Evolutionary conservation across 2,113 vertebrate species (phyloP), one percentile per base, ranked within the genome.

Genomic region (Corythaixoides concolor): DNA sequence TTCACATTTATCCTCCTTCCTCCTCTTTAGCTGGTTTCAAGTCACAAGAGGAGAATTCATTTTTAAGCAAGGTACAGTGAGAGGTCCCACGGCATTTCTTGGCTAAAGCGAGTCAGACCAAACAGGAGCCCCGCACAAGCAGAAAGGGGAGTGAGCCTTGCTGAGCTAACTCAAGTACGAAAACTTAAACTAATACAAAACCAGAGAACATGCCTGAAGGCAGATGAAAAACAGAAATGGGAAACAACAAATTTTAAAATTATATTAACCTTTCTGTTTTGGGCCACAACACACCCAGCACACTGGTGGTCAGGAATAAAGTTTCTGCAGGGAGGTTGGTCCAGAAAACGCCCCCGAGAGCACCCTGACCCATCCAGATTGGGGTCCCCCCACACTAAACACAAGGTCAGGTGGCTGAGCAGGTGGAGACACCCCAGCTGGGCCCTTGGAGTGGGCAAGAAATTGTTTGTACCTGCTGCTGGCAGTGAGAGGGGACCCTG

Each of bases 351-450:
- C 3, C 14, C 14, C 37, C 2, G 1, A 59, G 28, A 60, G 9
- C 17, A 1, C 27, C 35, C 32, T 12, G 26, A 60, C 52, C 60
- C 23, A 10, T 5, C 64, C 15, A 3, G 49, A 23, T 8, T 21
- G 32, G 47, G 15, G n/a, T 16, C 6, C 12, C 39, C 26, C 37
- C 20, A 14, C 17, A 12, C 4, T 33, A 55, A 52, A 59, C 63
- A 68, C 66, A n/a, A 75, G 24, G 16, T 22, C 60, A 78, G 32
- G 39, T 14, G 55, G 21, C 43, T 62, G 49, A 69, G 4, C 1
- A 3, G 6, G 28, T 17, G 24, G 15, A 91, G 63, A 60, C 1
- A 1, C 8, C 27, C 12, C 0, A 0, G 8, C 35, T 66, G 20
- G 27, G 21, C 27, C 13, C 33, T 84, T 3, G 1, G 32, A 63